Base-by-base conservation (phyloP, 2,797 vertebrate genomes). In the Erpetoichthys calabaricus region DNA sequence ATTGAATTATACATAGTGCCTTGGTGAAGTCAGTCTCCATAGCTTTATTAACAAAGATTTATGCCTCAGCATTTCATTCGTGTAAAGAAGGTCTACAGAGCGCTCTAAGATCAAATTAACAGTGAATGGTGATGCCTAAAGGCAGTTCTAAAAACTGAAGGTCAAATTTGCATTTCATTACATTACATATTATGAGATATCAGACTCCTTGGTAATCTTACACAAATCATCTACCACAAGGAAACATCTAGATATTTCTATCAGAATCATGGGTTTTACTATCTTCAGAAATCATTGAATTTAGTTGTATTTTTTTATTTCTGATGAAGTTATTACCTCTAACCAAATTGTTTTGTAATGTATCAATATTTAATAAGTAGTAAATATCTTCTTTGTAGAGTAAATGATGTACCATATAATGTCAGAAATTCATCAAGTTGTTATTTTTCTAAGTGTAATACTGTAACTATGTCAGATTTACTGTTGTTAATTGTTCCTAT, bases 1-100 rank as follows among this genome's bases (percentile, higher is more conserved):
- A 55, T 54, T 75, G 67, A 69, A 64, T 78, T 70, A 77, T 74
- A n/a, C n/a, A 59, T 71, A 45, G 79, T 81, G 79, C 79, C 79
- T 80, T 79, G 49, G 60, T 62, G n/a, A 66, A 72, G 10, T 65
- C 53, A 64, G 61, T 70, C 70, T 66, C 68, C 70, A 63, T 58
- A 62, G 58, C 50, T 65, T 59, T 61, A 65, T 59, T 42, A 53
- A 50, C 53, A 44, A 43, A 43, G 45, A 56, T 45, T 44, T 44
- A 56, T 45, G 45, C 8, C 41, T 44, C 45, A 51, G 47, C 41
- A 9, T 44, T 41, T 50, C n/a, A n/a, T n/a, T n/a, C n/a, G n/a
- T n/a, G n/a, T n/a, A n/a, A n/a, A n/a, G n/a, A n/a, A n/a, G n/a
- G n/a, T n/a, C n/a, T n/a, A n/a, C n/a, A n/a, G n/a, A n/a, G n/a